Evolutionary conservation across 1,140 invertebrate genomes (phyloP).

Genomic region (Chironomus tepperi): DNA sequence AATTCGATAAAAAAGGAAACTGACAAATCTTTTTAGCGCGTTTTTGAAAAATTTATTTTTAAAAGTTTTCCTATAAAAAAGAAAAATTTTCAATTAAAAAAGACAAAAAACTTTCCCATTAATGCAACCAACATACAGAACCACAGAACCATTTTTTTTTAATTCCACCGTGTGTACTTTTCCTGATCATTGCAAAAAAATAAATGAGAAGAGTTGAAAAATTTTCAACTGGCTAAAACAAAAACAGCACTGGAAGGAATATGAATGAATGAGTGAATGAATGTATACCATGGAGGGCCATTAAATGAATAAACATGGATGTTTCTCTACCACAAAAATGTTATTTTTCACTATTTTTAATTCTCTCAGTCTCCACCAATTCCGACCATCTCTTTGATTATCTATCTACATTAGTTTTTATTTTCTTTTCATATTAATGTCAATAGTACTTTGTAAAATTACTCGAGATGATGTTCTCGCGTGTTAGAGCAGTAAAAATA

Average conservation of each 20-base stretch:
- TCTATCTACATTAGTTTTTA: no score
- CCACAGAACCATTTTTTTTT: conserved; percentile 17
- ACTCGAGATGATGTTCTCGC: no score
- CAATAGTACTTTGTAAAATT: no score
- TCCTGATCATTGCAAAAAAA: conserved; percentile 8
- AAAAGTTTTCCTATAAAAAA: not conserved
- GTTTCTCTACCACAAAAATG: not conserved
- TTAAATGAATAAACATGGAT: conserved; percentile 20
- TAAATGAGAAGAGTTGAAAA: no score
- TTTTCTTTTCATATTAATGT: no score
- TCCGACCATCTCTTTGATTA: no score
- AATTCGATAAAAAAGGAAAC: conserved; percentile 11
- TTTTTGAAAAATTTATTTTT: not conserved
- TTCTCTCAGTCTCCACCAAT: not conserved
- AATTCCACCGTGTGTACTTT: conserved; percentile 21
- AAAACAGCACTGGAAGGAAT: conserved; percentile 11
- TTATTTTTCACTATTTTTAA: not conserved
- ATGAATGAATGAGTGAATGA: not conserved
- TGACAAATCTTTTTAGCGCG: not conserved
- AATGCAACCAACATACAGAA: not conserved
- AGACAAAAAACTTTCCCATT: not conserved
- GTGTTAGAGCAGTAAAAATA: no score
- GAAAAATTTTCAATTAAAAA: conserved; percentile 2
- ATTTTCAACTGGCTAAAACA: not conserved
- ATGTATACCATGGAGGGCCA: conserved; percentile 15